Evolutionary conservation across 2,113 vertebrate species (phyloP), one percentile per base, ranked within the genome.

Genomic region (Penelope pileata): DNA sequence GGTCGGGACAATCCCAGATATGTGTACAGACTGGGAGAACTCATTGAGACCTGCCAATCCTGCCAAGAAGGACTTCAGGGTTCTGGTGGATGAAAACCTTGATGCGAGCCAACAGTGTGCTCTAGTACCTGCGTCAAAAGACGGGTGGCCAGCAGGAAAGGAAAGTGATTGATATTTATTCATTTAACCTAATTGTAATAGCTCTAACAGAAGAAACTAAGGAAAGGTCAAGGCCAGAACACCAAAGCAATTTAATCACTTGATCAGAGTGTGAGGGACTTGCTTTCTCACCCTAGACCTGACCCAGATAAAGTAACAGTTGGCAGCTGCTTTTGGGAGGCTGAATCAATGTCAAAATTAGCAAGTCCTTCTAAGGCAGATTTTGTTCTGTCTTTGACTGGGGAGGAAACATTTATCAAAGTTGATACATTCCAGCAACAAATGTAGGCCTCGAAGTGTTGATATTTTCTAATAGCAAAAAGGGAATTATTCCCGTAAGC

Each of bases 291-390:
- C 43, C 60, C 32, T 15, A 94, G 42, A 60, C 16, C 15, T 64
- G 53, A 68, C 69, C 34, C 42, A 84, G 69, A 91, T 92, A 78
- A 91, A 56, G 17, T 47, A 89, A 56, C 50, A 95, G 60, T 50
- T 91, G 81, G 64, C 87, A 87, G 40, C 60, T 95, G 56, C 42
- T 72, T 81, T 59, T 88, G 53, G 40, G 54, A 24, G 47, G 38
- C 42, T 69, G 51, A 89, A 72, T 83, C 42, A 70, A 5, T 63
- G 32, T 81, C 60, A 86, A 92, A 92, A 91, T 92, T 82, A 86
- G 8, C 34, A 81, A 74, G 15, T 59, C 43, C 43, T 88, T 80
- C 26, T 73, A 58, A 72, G 42, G 32, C 47, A 83, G 26, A 68
- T 60, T 90, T 96, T 23, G 38, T 83, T 70, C 36, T 81, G 15